Conservation (phyloP, 1,140 invertebrate genomes). For the Andrena cerasifolii region DNA sequence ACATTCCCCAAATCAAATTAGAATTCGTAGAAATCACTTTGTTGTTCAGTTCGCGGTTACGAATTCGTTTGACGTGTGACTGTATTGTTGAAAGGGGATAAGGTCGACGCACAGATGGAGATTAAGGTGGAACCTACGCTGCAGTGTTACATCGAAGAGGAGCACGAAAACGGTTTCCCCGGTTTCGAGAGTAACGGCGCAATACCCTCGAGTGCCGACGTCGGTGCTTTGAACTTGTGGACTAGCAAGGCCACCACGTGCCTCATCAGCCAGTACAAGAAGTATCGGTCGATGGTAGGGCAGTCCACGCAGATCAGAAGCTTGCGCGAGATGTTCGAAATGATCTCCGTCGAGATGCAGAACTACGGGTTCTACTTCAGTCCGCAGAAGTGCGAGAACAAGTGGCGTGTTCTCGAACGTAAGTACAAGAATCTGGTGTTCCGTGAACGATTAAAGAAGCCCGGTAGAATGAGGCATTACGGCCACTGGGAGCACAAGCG, state of each 20-base stretch:
- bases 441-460: slow-evolving; percentile 72
- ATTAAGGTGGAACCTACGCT: slow-evolving; percentile 68
- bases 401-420: slow-evolving; percentile 74
- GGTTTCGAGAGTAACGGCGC: slow-evolving; percentile 45
- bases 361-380: slow-evolving; percentile 74
- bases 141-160: slow-evolving; percentile 60
- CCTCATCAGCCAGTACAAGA: slow-evolving; percentile 75
- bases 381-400: slow-evolving; percentile 75
- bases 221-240: slow-evolving; percentile 68
- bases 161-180: slow-evolving; percentile 61
- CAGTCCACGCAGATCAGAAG: slow-evolving; percentile 73
- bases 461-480: slow-evolving; percentile 73
- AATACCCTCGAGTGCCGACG: slow-evolving; percentile 57
- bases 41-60: no score
- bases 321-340: slow-evolving; percentile 77
- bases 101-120: slow-evolving; percentile 53
- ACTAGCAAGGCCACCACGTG: slow-evolving; percentile 75
- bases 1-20: no score
- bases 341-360: slow-evolving; percentile 75
- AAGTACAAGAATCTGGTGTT: slow-evolving; percentile 75
- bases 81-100: slow-evolving; percentile 46
- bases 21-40: no score
- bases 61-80: slow-evolving; percentile 11
- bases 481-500: slow-evolving; percentile 75
- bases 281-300: slow-evolving; percentile 73